Percentiles rank a stretch among this genome's conserved stretches.
Conservation (phyloP, 1,140 invertebrate genomes). For the Stegodyphus mimosarum region DNA sequence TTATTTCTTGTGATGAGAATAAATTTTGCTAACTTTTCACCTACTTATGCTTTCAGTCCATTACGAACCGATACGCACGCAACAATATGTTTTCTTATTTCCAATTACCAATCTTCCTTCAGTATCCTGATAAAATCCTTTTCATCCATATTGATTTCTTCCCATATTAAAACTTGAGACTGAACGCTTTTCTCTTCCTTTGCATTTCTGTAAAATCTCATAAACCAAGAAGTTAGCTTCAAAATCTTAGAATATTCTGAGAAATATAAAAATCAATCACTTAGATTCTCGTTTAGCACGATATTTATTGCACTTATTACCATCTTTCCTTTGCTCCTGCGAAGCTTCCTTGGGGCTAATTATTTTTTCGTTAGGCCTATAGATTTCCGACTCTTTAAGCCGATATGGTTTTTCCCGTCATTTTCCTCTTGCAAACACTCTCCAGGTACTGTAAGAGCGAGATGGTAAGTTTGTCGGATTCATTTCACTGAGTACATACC, state of each 20-base stretch:
- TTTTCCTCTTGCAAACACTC: neutral
- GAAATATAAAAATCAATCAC: constrained; percentile 20
- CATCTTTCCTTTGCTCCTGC: neutral
- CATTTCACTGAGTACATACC: neutral
- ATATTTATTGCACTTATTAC: constrained; percentile 3
- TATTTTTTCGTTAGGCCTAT: neutral
- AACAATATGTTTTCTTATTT: too few species aligned
- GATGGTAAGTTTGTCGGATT: constrained; percentile 12
- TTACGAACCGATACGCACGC: too few species aligned
- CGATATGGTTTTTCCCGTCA: constrained; percentile 20
- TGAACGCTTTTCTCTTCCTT: neutral
- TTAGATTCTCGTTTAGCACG: neutral
- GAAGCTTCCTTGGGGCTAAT: too few species aligned
- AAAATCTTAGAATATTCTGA: constrained; percentile 5
- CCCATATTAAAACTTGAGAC: neutral
- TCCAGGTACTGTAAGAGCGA: neutral
- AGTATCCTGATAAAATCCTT: neutral
- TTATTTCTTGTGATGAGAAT: too few species aligned
- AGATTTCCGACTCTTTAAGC: neutral
- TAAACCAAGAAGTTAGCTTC: neutral
- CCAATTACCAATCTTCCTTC: neutral
- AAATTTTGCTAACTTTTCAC: too few species aligned
- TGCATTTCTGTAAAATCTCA: neutral
- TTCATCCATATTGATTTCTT: constrained; percentile 8
- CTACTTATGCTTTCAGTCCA: too few species aligned